Evolutionary conservation across 1,140 invertebrate species (phyloP).

Genomic region (Nylanderia fulva): DNA sequence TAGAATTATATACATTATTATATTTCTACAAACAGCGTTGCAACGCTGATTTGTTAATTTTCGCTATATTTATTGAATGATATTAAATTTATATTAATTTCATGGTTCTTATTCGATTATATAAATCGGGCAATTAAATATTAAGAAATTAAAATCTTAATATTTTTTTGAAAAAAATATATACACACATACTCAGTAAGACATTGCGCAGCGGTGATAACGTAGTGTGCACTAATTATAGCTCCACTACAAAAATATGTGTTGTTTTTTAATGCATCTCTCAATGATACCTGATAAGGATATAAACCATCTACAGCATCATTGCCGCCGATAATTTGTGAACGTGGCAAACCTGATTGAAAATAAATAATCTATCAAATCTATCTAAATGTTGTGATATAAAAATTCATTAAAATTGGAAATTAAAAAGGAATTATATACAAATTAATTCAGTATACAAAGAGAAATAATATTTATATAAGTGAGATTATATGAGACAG

Average conservation of each 20-base stretch:
- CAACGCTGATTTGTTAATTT: neutral
- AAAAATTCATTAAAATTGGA: too few species aligned
- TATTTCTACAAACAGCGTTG: neutral
- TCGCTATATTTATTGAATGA: neutral
- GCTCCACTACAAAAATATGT: slow-evolving; percentile 87
- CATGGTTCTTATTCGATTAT: neutral
- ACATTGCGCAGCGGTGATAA: slow-evolving; percentile 67
- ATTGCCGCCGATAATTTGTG: slow-evolving; percentile 68
- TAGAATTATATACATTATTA: neutral
- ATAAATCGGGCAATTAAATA: neutral
- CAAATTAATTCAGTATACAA: neutral
- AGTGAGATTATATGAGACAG: too few species aligned
- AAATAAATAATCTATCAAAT: slow-evolving; percentile 2
- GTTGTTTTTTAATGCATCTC: slow-evolving; percentile 63
- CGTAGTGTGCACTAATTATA: slow-evolving; percentile 84
- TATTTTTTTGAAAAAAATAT: neutral
- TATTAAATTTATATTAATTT: neutral
- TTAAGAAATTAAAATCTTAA: neutral
- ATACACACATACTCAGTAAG: neutral
- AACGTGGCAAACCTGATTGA: slow-evolving; percentile 4
- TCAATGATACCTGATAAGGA: slow-evolving; percentile 85
- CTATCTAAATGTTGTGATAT: neutral
- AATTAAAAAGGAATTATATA: slow-evolving; percentile 1
- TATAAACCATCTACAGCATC: slow-evolving; percentile 77
- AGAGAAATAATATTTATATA: neutral